Base-by-base conservation (phyloP, 2,113 vertebrate species). In the Ochotona princeps region DNA sequence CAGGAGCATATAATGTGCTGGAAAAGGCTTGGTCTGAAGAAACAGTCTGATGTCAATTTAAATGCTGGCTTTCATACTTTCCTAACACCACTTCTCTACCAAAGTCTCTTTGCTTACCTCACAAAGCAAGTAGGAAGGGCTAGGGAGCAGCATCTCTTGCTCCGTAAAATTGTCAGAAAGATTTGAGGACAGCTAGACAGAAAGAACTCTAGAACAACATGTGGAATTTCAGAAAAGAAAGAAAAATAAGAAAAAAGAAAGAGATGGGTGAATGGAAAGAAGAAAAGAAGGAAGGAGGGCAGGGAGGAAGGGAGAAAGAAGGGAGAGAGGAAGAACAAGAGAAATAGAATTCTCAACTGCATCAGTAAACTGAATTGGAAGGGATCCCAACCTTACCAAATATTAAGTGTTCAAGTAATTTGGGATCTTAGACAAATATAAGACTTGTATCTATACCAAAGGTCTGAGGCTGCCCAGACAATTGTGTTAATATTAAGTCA, bases 401-500 rank as follows among this genome's bases (percentile, higher is more conserved):
- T 93, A 86, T 85, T 84, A 67, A 94, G 87, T 8, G 67, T 38
- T 70, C 60, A 81, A 65, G 61, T 75, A 73, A 57, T 66, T 84
- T 78, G 44, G 78, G 69, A 84, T 74, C 83, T 96, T 78, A 74
- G 84, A 94, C 65, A 94, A 94, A 93, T 63, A 92, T 63, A 74
- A 90, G 25, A 81, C 35, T 89, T 92, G 72, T 51, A 83, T 69
- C 54, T 87, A 63, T 87, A 82, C 83, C 61, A 96, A 88, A 95
- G 35, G 54, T 90, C 78, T 91, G 47, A 84, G 75, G 21, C 70
- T 85, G 26, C n/a, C 23, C 74, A 88, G 67, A 75, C 75, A 80
- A 85, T 25, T 85, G 65, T 87, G 78, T n/a, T 93, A 89, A 82
- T 73, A 79, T 73, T 87, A 93, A 96, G 73, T 89, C 92, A 86